Evolutionary conservation across 2,113 vertebrate species (phyloP).

Genomic region (Aegithalos caudatus): DNA sequence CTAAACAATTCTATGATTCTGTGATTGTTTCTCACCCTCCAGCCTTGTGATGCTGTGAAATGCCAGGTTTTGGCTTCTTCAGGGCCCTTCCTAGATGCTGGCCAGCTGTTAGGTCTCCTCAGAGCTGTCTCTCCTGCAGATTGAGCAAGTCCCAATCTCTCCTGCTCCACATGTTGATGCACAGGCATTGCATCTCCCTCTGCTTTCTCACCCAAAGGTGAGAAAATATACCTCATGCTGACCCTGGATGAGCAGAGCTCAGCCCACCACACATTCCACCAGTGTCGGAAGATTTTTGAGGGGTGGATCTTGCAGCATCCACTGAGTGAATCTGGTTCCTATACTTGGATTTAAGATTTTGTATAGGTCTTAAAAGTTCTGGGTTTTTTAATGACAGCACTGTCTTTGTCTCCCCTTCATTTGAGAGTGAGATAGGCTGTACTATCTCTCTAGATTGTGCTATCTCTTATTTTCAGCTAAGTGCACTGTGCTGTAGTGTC

Average conservation of each 20-base stretch:
- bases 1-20: background rate
- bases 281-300: background rate
- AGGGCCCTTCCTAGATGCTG: background rate
- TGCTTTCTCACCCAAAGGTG: background rate
- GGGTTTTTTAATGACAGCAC: background rate
- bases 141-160: background rate
- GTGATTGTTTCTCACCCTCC: background rate
- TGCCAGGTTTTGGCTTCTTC: background rate
- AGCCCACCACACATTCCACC: background rate
- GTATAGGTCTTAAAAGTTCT: background rate
- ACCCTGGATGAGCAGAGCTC: fast-evolving
- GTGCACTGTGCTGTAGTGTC: background rate
- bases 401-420: background rate
- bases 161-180: background rate
- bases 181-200: background rate
- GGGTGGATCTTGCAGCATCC: background rate
- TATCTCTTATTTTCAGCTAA: background rate
- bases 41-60: background rate
- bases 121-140: background rate
- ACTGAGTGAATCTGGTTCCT: background rate
- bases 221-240: background rate
- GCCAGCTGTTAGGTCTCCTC: background rate
- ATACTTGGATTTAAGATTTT: background rate
- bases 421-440: background rate
- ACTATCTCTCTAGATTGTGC: background rate